Evolutionary conservation across 2,113 vertebrate species (phyloP).

Genomic region (Engystomops pustulosus): DNA sequence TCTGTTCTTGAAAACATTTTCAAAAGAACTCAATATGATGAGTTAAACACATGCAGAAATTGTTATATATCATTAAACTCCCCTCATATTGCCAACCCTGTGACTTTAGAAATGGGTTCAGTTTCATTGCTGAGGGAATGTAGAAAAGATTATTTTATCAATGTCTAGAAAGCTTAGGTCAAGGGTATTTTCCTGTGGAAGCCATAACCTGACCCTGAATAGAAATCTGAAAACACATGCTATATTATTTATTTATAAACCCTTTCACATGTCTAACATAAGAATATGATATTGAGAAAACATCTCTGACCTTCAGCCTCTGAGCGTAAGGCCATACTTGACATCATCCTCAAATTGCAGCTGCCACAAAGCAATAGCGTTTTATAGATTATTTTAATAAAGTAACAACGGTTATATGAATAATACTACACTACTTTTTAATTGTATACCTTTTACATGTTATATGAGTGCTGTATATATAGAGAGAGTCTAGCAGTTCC

Average conservation of each 20-base stretch:
- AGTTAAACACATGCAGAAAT: neutral
- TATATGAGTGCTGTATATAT: neutral
- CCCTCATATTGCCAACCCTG: neutral
- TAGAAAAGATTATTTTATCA: conserved; percentile 49
- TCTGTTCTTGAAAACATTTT: neutral
- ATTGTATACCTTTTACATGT: neutral
- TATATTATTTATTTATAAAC: conserved; percentile 38
- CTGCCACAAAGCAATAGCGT: conserved; percentile 12
- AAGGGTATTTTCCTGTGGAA: conserved; percentile 57
- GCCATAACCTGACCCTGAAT: conserved; percentile 1
- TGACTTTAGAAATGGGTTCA: conserved; percentile 60
- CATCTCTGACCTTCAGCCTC: conserved; percentile 45
- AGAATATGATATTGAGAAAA: conserved; percentile 53
- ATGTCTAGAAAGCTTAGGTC: conserved; percentile 54
- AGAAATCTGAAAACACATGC: conserved; percentile 3
- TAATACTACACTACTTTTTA: neutral
- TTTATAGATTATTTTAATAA: conserved; percentile 39
- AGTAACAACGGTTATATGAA: neutral
- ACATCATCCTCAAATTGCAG: conserved; percentile 24
- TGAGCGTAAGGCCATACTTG: conserved; percentile 23
- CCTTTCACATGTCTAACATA: conserved; percentile 50
- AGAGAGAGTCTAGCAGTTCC: too few relatives aligned
- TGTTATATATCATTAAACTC: neutral
- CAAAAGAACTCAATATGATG: neutral
- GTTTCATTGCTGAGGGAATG: conserved; percentile 46